Evolutionary conservation across 2,113 vertebrate genomes (phyloP).

Genomic region (Sturnus vulgaris): DNA sequence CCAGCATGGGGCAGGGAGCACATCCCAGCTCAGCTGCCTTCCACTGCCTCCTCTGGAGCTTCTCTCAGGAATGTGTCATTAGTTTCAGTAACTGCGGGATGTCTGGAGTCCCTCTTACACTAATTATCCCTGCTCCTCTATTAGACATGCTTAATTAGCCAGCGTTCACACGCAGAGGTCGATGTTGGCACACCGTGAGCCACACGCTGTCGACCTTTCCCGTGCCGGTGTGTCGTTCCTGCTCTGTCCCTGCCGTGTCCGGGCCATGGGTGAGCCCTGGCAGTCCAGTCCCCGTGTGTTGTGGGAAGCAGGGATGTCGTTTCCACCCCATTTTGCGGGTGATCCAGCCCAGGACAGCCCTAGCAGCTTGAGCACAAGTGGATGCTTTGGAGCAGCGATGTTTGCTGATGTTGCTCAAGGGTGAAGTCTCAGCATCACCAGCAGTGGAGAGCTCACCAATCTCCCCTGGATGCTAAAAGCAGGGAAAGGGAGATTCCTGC

Average conservation of each 20-base stretch:
- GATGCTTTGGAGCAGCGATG: fast-evolving
- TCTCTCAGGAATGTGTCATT: not conserved
- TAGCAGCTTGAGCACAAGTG: fast-evolving
- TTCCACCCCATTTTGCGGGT: not conserved
- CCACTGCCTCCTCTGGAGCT: not conserved
- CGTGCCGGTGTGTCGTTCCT: fast-evolving
- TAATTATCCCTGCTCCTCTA: conserved; percentile 21
- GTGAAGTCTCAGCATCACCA: fast-evolving
- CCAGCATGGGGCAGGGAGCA: not conserved
- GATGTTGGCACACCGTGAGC: not conserved
- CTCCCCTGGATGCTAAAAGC: not conserved
- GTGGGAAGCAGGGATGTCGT: not conserved
- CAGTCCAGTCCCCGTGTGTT: fast-evolving
- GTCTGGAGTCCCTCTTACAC: not conserved
- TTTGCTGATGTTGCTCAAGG: not conserved
- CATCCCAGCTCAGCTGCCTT: not conserved
- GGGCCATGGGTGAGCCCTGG: fast-evolving
- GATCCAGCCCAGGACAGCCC: not conserved
- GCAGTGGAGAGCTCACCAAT: not conserved
- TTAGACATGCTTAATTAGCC: conserved; percentile 58
- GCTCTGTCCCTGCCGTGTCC: not conserved
- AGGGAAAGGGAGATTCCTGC: not conserved
- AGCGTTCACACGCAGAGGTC: not conserved
- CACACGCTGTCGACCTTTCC: not conserved
- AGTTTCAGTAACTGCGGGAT: not conserved